phyloP scores from a whole-genome alignment of 53 echinoderm and acorn worm species.

The Temnopleurus reevesii region DNA sequence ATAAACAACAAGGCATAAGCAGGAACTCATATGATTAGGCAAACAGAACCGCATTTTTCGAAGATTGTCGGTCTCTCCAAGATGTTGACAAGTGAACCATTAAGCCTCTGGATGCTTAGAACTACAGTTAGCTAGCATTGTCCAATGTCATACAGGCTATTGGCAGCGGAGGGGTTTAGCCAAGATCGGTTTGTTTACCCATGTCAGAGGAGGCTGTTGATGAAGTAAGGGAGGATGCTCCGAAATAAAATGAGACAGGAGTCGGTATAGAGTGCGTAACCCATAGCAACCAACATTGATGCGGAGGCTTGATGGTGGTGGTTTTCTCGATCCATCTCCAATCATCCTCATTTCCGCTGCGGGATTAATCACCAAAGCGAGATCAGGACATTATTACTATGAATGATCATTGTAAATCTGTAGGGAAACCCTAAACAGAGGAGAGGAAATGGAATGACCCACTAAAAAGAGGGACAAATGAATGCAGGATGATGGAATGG shows the following conservation, averaged over 20 bases:
- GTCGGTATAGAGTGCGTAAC: slow-evolving; percentile 16
- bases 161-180: background rate
- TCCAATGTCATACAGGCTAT: background rate
- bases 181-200: background rate
- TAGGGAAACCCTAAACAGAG: background rate
- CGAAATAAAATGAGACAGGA: background rate
- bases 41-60: background rate
- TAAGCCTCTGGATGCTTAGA: no score
- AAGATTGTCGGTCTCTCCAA: background rate
- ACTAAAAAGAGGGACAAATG: background rate
- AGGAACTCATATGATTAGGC: background rate
- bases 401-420: background rate
- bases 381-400: slow-evolving; percentile 12
- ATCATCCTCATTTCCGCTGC: slow-evolving; percentile 19
- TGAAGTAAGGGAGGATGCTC: slow-evolving; percentile 24
- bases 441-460: background rate
- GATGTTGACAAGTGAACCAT: no score
- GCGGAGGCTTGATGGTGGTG: slow-evolving; percentile 18
- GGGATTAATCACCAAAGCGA: slow-evolving; percentile 41
- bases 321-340: slow-evolving; percentile 12
- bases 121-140: no score
- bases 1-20: slow-evolving; percentile 11
- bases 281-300: slow-evolving; percentile 23
- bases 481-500: no score
- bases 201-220: background rate